Evolutionary conservation across 2,113 vertebrate genomes (phyloP), one percentile per base, ranked within the genome.

Genomic region (Quiscalus mexicanus): DNA sequence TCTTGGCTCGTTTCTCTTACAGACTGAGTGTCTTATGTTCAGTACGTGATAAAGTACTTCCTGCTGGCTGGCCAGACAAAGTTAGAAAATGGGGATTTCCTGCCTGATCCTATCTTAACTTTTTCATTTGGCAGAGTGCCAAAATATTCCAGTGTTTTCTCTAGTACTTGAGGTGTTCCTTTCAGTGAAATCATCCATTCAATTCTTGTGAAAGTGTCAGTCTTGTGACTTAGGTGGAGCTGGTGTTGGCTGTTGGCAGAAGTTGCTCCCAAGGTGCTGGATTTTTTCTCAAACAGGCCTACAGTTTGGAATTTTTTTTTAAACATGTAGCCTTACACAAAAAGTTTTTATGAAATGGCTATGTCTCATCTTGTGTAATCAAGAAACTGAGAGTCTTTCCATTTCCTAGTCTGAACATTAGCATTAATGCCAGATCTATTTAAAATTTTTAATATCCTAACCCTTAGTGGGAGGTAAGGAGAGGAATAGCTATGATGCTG

Each of bases 71-170:
- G 64, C 60, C 71, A 88, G 55, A 28, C 64, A 67, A 69, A 83
- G 49, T 64, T 52, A 59, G 76, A 90, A 81, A 89, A 90, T 25
- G 49, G 27, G 27, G 35, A 68, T 92, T 95, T 97, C 73, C 86
- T 97, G 44, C 60, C 13, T 93, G 76, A 84, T 67, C 50, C 50
- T 67, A 9, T 67, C 68, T 90, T 79, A 55, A 82, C 24, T 73
- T 84, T 84, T 87, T 77, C 15, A 39, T 55, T 84, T 84, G 76
- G 39, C 28, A 56, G 33, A 56, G 6, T 87, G 45, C 28, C 80
- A 65, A 1, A 95, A 27, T 37, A 68, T 70, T 73, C 23, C 47
- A 10, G 11, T 92, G 22, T 86, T 86, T 87, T 81, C 60, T 78
- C 24, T 60, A 52, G 42, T 25, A 52, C 49, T 86, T 89, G 35